These are phyloP conservation scores for Seladonia tumulorum DNA, from an alignment of 2,888 invertebrate species.

Conservation along the genomic window DNA sequence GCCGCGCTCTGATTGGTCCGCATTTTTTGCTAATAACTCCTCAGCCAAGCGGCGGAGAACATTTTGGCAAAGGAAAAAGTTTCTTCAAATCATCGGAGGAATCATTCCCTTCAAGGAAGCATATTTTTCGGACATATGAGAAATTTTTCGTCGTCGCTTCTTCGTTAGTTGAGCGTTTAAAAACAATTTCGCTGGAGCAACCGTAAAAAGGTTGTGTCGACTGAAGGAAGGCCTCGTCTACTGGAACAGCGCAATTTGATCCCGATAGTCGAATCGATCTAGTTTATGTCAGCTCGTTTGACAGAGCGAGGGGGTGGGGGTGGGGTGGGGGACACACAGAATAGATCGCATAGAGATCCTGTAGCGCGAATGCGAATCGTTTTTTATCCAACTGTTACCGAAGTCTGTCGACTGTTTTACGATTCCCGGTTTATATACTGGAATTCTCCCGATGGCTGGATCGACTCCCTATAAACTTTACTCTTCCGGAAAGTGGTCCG, in stretches of 20 bases:
- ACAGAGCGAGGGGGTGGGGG: background rate
- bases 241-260: background rate
- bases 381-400: constrained; percentile 37
- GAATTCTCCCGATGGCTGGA: constrained; percentile 24
- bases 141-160: background rate
- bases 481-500: background rate
- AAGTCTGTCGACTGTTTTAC: constrained; percentile 39
- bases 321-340: background rate
- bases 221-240: background rate
- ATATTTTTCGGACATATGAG: too few relatives aligned
- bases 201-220: background rate
- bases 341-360: constrained; percentile 20
- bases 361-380: constrained; percentile 32
- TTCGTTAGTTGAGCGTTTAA: background rate
- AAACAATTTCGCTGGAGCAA: background rate
- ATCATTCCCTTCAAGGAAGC: too few relatives aligned
- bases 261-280: constrained; percentile 5
- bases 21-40: too few relatives aligned
- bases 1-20: too few relatives aligned
- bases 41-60: too few relatives aligned
- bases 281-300: constrained; percentile 6
- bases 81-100: too few relatives aligned
- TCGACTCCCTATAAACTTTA: constrained; percentile 49
- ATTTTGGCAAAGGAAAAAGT: too few relatives aligned
- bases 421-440: constrained; percentile 45